Base-by-base conservation (phyloP, 2,888 invertebrate genomes). In the Lycia hirtaria region DNA sequence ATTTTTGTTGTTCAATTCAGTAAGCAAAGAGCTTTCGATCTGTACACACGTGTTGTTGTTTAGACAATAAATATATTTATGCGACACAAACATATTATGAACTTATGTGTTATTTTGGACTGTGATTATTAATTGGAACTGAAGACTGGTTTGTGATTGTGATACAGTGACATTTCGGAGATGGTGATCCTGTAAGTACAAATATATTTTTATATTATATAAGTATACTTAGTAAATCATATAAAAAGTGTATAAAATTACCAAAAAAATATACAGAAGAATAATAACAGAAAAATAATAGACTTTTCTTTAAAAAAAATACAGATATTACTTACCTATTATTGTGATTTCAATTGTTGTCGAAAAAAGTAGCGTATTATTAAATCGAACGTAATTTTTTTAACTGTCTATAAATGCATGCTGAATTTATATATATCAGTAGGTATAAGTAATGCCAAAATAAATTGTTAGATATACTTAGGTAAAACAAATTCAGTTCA, bases 141-240 rank as follows among this genome's bases (percentile, higher is more conserved):
- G 59, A 60, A 56, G 60, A 61, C 58, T 67, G 71, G 69, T 64
- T 78, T 79, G 82, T 82, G 83, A 76, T 71, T 73, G 78, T 80
- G 81, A 68, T 69, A 64, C 64, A 64, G 56, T 62, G 59, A 72
- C 69, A 62, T 77, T 75, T 75, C 78, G 86, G 91, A 90, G 69
- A 92, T 92, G 91, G 91, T 92, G 83, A 87, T 92, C 78, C 85
- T 90, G 91, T 92, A 81, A 90, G 91, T 92, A 78, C 51, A 35
- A 30, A 28, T 17, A 5, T 17, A n/a, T n/a, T n/a, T n/a, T n/a
- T n/a, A n/a, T n/a, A n/a, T n/a, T n/a, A n/a, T n/a, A n/a, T n/a
- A n/a, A n/a, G n/a, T n/a, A n/a, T n/a, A n/a, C n/a, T n/a, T n/a
- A n/a, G n/a, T n/a, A n/a, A n/a, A n/a, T n/a, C n/a, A n/a, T n/a